Percentiles rank a stretch among this genome's conserved stretches.
These are phyloP conservation scores for Ichneumoninae sp. DNA, from an alignment of 2,888 invertebrate genomes.

Conservation along the genomic window DNA sequence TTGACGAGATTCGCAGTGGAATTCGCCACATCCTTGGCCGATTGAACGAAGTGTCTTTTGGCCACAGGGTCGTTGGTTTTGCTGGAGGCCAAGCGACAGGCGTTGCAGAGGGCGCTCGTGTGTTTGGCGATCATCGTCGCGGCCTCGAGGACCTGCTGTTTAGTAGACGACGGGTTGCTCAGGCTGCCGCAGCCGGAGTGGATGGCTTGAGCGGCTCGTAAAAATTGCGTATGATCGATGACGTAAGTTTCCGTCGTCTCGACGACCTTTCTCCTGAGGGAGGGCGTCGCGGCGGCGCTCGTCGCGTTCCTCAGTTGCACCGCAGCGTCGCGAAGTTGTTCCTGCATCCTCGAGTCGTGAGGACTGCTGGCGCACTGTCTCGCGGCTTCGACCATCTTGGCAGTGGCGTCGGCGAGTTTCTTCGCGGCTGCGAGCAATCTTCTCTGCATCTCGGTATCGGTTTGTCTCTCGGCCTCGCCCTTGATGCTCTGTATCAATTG, in stretches of 20 bases:
- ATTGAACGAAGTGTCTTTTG: conserved; percentile 98
- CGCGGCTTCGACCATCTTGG: conserved; percentile 98
- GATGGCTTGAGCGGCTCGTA: conserved; percentile 95
- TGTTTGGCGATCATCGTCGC: conserved; percentile 98
- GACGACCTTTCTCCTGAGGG: conserved; percentile 90
- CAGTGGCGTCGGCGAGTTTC: conserved; percentile 97
- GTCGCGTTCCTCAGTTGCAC: conserved; percentile 97
- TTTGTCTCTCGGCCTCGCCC: conserved; percentile 95
- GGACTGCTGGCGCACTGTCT: conserved; percentile 95
- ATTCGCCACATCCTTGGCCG: conserved; percentile 98
- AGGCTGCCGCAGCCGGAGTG: conserved; percentile 94
- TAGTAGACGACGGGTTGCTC: conserved; percentile 89
- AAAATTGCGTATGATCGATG: conserved; percentile 94
- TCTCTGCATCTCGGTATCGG: conserved; percentile 95
- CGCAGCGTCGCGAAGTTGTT: conserved; percentile 93
- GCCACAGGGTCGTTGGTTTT: conserved; percentile 95
- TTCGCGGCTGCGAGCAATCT: conserved; percentile 97
- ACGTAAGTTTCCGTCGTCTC: conserved; percentile 86
- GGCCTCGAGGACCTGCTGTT: conserved; percentile 94
- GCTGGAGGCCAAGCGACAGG: conserved; percentile 96
- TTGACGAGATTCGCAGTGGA: conserved; percentile 97
- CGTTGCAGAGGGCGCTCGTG: conserved; percentile 97
- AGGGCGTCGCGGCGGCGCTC: conserved; percentile 93
- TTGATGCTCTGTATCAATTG: conserved; percentile 97
- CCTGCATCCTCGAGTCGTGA: conserved; percentile 93